These are phyloP conservation scores for Phrixothrix hirtus DNA, from an alignment of 2,888 invertebrate genomes.

Conservation along the genomic window DNA sequence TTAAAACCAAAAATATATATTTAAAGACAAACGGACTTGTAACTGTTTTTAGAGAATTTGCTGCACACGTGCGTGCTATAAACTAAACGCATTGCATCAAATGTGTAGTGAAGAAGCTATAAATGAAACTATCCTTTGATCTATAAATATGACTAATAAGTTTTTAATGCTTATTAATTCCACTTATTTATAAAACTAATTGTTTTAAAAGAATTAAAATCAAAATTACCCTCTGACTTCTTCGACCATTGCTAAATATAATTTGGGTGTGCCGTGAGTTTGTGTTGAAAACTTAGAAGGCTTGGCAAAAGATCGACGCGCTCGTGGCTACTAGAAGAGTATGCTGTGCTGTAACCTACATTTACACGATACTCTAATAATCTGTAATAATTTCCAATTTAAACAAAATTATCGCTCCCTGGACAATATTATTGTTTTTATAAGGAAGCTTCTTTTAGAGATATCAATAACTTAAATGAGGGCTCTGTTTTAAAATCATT, in stretches of 20 bases:
- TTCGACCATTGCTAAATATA: slow-evolving; percentile 34
- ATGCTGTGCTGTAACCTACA: slow-evolving; percentile 25
- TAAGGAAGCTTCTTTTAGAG: no score
- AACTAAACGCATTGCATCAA: slow-evolving; percentile 8
- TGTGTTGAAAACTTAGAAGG: slow-evolving; percentile 40
- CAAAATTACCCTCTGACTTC: not conserved
- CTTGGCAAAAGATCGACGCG: slow-evolving; percentile 41
- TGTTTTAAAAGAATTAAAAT: not conserved
- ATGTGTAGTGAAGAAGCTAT: slow-evolving; percentile 14
- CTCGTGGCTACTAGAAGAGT: slow-evolving; percentile 9
- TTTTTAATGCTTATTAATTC: no score
- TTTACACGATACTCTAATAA: slow-evolving; percentile 21
- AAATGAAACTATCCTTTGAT: slow-evolving; percentile 25
- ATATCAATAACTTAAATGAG: no score
- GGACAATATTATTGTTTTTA: no score
- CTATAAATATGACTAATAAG: slow-evolving; percentile 4
- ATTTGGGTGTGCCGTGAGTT: slow-evolving; percentile 39
- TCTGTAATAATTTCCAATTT: slow-evolving; percentile 18
- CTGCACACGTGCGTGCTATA: slow-evolving; percentile 20
- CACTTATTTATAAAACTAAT: not conserved
- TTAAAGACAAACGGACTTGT: not conserved
- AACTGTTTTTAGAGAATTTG: slow-evolving; percentile 10
- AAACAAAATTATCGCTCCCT: slow-evolving; percentile 13
- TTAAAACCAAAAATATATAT: no score
- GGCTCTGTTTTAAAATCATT: no score